Base-by-base conservation (phyloP, 2,888 invertebrate genomes). In the Parthenolecanium corni region DNA sequence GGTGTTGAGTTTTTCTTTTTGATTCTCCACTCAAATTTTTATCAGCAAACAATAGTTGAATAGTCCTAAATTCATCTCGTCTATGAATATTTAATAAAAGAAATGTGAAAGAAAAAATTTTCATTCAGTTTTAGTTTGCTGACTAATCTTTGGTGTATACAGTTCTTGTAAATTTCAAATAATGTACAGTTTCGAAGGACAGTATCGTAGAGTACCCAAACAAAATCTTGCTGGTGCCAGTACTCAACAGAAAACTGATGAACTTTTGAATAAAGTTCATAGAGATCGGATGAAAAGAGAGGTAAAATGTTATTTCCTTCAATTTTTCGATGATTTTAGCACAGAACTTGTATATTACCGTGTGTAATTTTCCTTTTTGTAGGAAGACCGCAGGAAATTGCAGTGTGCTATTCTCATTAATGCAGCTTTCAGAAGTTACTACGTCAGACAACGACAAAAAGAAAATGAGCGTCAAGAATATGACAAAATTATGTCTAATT, bases 221-320 rank as follows among this genome's bases (percentile, higher is more conserved):
- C 94, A 94, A 76, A 92, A 88, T 74, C 78, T 94, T 68, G 85
- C 90, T 65, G 94, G 94, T 65, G 86, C 85, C n/a, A 89, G 89
- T 71, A 79, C 79, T 64, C 80, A 82, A 67, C 81, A 85, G 66
- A 84, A 80, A 52, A 77, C 81, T 68, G 85, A 89, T 70, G 79
- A 81, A 58, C 75, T 91, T 54, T 77, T 94, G 66, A 82, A 83
- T 64, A 85, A 87, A 72, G 86, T 89, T 49, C 90, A 91, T 71
- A 80, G 82, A 71, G 92, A 93, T 75, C 80, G 94, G 67, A 81
- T 84, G 67, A 91, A 90, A 75, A 79, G 94, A 73, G 91, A 93
- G 78, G 89, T 86, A 72, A 4, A 23, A 23, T n/a, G 6, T 18
- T 21, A 20, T 51, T 47, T 23, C 6, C 21, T 51, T 20, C 21